Base-by-base conservation (phyloP, 2,113 vertebrate species). In the Actinemys pallida region DNA sequence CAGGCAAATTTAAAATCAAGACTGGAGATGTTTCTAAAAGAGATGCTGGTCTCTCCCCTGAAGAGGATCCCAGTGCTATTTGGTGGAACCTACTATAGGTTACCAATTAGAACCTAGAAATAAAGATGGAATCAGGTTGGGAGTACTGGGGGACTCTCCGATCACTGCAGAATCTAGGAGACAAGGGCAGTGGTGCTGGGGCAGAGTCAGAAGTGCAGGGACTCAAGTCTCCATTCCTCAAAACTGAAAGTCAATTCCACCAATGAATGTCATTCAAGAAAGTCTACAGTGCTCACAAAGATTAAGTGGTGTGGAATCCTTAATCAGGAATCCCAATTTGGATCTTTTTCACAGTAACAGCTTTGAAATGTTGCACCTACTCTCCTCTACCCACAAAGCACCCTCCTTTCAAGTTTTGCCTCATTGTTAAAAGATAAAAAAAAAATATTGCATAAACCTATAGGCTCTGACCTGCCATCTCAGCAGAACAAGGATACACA, bases 41-140 rank as follows among this genome's bases (percentile, higher is more conserved):
- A 97, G 90, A 94, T 96, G 93, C 92, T 49, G 94, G 90, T 83
- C 95, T 92, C 80, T 79, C 0, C 75, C 17, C 65, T 59, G 54
- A 92, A 89, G 82, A 90, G 53, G 57, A 89, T 81, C 88, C 88
- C 49, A 50, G 0, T 22, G 56, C 81, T 69, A 92, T 59, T 87
- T 92, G 47, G 27, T 85, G 65, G 1, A 47, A 52, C 47, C 29
- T 78, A 35, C 35, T 39, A 78, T 24, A 24, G 39, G 49, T 92
- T 47, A 82, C 62, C 27, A 75, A 81, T 17, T 10, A 81, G 56
- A 93, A 93, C 35, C 52, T 79, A 80, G 25, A 89, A 45, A 4
- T 82, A 86, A 50, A 49, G 80, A 88, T 9, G 90, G 22, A 81
- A 87, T 19, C 29, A 4, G 69, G 81, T n/a, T 3, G 50, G 2